Base-by-base conservation (phyloP, 92 coral and sea anemone species). In the Pocillopora meandrina region DNA sequence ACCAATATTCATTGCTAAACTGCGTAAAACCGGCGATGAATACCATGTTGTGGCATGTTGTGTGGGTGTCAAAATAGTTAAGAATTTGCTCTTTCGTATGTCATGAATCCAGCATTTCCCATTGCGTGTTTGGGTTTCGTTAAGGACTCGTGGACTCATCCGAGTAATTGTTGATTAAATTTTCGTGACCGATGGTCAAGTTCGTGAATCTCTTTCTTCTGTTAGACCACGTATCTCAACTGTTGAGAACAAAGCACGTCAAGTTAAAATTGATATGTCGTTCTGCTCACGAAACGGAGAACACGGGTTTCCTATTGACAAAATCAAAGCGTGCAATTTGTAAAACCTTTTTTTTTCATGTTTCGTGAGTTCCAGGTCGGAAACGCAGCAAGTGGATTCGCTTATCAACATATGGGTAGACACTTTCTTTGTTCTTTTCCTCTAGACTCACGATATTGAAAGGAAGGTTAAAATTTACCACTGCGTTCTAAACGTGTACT, bases 141-240 rank as follows among this genome's bases (percentile, higher is more conserved):
- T 69, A 73, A 71, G 10, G 65, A 82, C 26, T 79, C 64, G 78
- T 82, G 68, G 85, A 58, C 74, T 62, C 65, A 18, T 17, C 47
- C 52, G 42, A 61, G 56, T n/a, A 16, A 66, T 26, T 62, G 47
- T 18, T 36, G 60, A 47, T 47, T 2, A 5, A 75, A 12, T 56
- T 83, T 83, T 69, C 86, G 86, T 83, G 86, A 83, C 86, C 21
- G 55, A 82, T 73, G 52, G 55, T 18, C 80, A 52, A 73, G 73
- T 74, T 83, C 52, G 73, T 52, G 65, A 74, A 16, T 73, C 52
- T 42, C 52, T 26, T 72, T 82, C 60, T 74, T 62, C 10, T 65
- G 80, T 80, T 55, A 69, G 85, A 81, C 52, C 33, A 47, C 21
- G 65, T 77, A 26, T 72, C 23, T 81, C 23, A 81, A 69, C 85